phyloP scores from a whole-genome alignment of 2,113 vertebrate species.

The Lutjanus erythropterus region DNA sequence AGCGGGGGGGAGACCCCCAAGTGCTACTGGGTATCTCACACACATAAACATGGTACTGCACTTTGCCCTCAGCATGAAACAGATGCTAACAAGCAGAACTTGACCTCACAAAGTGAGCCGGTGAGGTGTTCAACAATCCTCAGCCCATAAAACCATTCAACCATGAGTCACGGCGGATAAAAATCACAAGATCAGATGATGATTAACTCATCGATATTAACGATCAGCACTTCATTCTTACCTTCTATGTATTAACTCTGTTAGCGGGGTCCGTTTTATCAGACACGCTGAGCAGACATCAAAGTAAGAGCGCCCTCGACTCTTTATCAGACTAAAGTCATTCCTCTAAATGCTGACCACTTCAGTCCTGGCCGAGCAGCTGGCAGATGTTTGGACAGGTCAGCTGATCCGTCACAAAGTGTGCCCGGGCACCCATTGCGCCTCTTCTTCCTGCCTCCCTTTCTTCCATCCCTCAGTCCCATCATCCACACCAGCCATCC shows the following conservation, averaged over 20 bases:
- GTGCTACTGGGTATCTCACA: too few relatives aligned
- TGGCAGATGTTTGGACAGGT: conserved; percentile 1
- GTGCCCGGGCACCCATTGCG: neutral
- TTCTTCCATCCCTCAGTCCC: neutral
- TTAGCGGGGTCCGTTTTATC: neutral
- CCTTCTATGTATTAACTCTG: neutral
- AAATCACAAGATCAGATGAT: neutral
- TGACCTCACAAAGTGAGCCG: neutral
- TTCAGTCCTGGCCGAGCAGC: neutral
- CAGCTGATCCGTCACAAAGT: neutral
- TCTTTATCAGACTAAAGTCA: conserved; percentile 4
- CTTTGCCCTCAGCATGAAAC: neutral
- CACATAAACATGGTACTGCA: neutral
- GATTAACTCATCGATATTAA: neutral
- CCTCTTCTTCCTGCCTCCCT: neutral
- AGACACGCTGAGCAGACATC: neutral
- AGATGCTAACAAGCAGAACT: neutral
- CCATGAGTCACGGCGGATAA: neutral
- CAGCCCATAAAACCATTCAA: neutral
- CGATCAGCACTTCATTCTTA: conserved; percentile 1
- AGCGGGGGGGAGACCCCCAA: too few relatives aligned
- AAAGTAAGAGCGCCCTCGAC: neutral
- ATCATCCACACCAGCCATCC: neutral
- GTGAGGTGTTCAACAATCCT: neutral
- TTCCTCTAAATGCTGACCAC: neutral